A percentile compares a stretch with the other conserved stretches of the same genome.
Evolutionary conservation across 2,113 vertebrate species (phyloP).

Genomic region (Thryonomys swinderianus): DNA sequence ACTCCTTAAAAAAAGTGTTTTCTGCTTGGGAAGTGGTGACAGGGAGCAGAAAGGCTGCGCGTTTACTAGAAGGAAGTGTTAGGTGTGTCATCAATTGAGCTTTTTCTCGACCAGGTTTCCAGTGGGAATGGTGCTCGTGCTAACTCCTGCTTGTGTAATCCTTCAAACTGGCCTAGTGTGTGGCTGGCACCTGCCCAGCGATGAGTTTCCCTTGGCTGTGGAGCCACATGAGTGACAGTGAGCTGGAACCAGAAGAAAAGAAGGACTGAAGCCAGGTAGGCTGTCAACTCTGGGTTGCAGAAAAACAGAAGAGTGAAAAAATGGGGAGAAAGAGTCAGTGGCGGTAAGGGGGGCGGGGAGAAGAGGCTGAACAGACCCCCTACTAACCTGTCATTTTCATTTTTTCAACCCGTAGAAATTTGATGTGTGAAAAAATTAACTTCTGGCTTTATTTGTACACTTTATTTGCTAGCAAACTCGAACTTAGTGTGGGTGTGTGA

Average conservation of each 20-base stretch:
- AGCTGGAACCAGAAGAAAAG: background rate
- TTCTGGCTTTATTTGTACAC: background rate
- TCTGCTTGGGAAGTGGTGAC: background rate
- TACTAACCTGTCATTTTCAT: background rate
- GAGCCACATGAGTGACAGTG: background rate
- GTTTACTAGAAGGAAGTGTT: background rate
- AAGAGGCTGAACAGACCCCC: background rate
- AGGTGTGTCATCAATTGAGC: background rate
- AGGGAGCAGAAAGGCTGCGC: background rate
- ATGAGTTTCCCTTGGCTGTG: background rate
- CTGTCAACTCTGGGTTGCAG: background rate
- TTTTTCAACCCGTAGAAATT: background rate
- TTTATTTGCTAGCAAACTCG: background rate
- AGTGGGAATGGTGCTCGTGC: background rate
- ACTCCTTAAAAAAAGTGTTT: background rate
- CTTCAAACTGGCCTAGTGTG: background rate
- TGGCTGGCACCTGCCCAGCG: background rate
- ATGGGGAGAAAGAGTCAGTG: background rate
- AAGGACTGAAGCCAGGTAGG: background rate
- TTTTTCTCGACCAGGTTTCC: background rate
- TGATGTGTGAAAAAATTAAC: background rate
- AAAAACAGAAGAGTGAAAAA: background rate
- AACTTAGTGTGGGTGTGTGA: background rate
- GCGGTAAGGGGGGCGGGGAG: background rate
- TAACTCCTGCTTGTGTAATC: background rate